Percentiles rank a stretch among this genome's conserved stretches.
Evolutionary conservation across 2,888 invertebrate species (phyloP).

Genomic region (Parasteatoda lunata): DNA sequence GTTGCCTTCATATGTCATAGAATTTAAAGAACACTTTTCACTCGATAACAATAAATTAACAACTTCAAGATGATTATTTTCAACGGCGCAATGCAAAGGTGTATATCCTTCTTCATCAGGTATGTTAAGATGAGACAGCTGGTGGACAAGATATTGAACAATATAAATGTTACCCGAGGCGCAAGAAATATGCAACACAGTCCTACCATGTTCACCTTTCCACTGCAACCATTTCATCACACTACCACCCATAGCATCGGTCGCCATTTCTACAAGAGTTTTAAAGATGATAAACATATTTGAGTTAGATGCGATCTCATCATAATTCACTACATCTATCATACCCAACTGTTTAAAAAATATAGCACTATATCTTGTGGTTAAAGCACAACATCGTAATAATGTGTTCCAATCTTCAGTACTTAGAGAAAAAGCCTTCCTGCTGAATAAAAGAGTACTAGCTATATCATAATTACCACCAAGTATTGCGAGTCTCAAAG

Average conservation of each 20-base stretch:
- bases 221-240: not conserved
- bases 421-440: not conserved
- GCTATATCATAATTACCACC: not conserved
- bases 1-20: not conserved
- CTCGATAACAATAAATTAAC: not conserved
- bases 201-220: not conserved
- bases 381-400: not conserved
- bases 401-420: not conserved
- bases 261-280: not conserved
- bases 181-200: not conserved
- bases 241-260: not conserved
- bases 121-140: not conserved
- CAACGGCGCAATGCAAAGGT: constrained; percentile 1
- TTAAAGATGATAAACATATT: not conserved
- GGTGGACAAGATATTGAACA: not conserved
- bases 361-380: no score
- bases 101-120: not conserved
- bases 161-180: not conserved
- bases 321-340: no score
- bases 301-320: no score
- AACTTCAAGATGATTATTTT: not conserved
- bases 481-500: not conserved
- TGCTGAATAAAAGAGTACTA: not conserved
- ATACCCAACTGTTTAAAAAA: no score
- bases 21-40: not conserved